A percentile compares a stretch with the other conserved stretches of the same genome.
These are phyloP conservation scores for Calliopsis andreniformis DNA, from an alignment of 1,140 invertebrate species.

Conservation along the genomic window DNA sequence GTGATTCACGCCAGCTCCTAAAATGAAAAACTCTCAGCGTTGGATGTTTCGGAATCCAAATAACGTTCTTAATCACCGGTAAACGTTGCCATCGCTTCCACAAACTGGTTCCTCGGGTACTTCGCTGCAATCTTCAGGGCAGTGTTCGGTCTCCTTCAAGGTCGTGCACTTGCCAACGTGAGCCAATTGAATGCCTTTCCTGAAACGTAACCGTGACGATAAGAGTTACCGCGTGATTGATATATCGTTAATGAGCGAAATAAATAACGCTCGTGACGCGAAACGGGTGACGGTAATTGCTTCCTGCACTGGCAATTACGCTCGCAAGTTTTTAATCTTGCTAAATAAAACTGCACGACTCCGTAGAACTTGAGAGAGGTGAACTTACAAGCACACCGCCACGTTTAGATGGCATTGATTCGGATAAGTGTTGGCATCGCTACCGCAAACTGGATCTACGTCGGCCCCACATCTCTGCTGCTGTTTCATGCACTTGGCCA, in stretches of 20 bases:
- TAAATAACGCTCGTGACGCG: not conserved
- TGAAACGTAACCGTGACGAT: conserved; percentile 71
- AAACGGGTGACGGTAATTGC: not conserved
- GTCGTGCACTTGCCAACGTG: conserved; percentile 93
- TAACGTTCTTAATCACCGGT: conserved; percentile 83
- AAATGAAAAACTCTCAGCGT: conserved; percentile 24
- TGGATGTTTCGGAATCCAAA: conserved; percentile 57
- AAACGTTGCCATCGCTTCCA: conserved; percentile 95
- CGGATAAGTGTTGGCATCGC: conserved; percentile 90
- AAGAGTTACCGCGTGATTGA: conserved; percentile 10
- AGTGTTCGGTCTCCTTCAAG: conserved; percentile 86
- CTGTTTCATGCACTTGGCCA: conserved; percentile 88
- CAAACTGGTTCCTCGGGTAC: conserved; percentile 90
- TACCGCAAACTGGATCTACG: conserved; percentile 90
- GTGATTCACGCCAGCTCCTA: conserved; percentile 28
- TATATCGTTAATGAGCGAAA: not conserved
- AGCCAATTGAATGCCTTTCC: conserved; percentile 91
- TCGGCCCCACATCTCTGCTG: conserved; percentile 84
- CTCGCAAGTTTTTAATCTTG: not conserved
- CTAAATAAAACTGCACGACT: not conserved
- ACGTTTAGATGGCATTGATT: conserved; percentile 91
- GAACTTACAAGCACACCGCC: conserved; percentile 90
- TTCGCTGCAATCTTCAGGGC: conserved; percentile 87
- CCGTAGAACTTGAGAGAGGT: not conserved
- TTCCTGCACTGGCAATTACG: conserved; percentile 1